Base-by-base conservation (phyloP, 2,113 vertebrate genomes). In the Globicephala melas region DNA sequence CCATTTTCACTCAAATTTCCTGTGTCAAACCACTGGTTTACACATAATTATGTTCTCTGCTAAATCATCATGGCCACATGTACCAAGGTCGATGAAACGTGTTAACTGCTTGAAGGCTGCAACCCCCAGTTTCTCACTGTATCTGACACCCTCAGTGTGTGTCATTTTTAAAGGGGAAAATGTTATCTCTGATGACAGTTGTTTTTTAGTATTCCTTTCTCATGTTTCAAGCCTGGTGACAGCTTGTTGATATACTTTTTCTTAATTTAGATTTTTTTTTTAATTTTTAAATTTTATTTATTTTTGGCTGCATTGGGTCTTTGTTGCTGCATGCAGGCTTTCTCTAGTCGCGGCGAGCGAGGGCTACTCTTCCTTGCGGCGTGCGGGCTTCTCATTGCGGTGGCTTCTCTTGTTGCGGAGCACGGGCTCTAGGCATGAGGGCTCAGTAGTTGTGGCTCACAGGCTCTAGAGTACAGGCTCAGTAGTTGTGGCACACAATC, bases 1-100 rank as follows among this genome's bases (percentile, higher is more conserved):
- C 62, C 83, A 55, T 60, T 98, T 97, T 79, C 96, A 82, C 89
- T 96, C 88, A 80, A 0, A 2, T 98, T 98, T 98, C 98, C 98
- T 98, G 96, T 98, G 81, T 96, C 92, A 98, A 89, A 91, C 55
- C 38, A 95, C 70, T 60, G 62, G 53, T 77, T 62, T 82, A 96
- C 94, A 98, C 89, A 95, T 89, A 88, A 84, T 96, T 97, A 90
- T 76, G 92, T 92, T 96, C 86, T 98, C 20, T 95, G 44, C 82
- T 85, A 71, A 79, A 63, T 81, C 8, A 12, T 38, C 17, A 13
- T 41, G 71, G 92, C 97, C 8, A 58, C 36, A 18, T 4, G 86
- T 5, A 31, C 65, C 63, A 26, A 93, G 70, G 81, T 80, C 53
- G 12, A 20, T 47, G 60, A 67, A 38, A 58, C 1, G 11, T 50